These are phyloP conservation scores for Natrix natrix DNA, from an alignment of 2,797 vertebrate genomes.

Conservation along the genomic window DNA sequence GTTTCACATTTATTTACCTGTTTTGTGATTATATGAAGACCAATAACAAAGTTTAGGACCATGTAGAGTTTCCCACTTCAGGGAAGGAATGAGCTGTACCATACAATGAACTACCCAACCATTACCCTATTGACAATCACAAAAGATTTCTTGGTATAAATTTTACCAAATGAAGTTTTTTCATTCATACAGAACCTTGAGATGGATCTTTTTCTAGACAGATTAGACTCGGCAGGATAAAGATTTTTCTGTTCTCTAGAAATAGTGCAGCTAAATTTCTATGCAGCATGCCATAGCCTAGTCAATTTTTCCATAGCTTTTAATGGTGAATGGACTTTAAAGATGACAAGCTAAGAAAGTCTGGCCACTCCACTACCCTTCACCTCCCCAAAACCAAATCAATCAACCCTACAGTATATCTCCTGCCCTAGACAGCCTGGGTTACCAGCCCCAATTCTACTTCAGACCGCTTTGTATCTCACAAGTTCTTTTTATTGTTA, in stretches of 20 bases:
- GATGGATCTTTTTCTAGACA: neutral
- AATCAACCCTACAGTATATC: neutral
- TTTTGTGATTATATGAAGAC: neutral
- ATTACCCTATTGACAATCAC: neutral
- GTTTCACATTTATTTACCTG: neutral
- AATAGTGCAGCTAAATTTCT: neutral
- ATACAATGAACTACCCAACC: neutral
- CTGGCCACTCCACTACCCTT: neutral
- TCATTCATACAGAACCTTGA: neutral
- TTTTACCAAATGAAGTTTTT: neutral
- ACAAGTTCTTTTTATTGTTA: neutral
- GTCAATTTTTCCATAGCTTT: neutral
- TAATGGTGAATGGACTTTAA: neutral
- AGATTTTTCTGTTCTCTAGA: neutral
- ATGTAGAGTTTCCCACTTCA: neutral
- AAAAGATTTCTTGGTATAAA: neutral
- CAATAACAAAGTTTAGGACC: neutral
- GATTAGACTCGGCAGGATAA: neutral
- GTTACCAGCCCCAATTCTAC: neutral
- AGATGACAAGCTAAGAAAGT: neutral
- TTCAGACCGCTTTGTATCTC: neutral
- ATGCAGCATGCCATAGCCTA: neutral
- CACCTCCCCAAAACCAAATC: neutral
- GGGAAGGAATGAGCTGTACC: neutral
- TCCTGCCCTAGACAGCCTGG: neutral